Percentiles rank a stretch among this genome's conserved stretches.
Evolutionary conservation across 1,140 invertebrate species (phyloP).

Genomic region (Dendroctonus ponderosae): DNA sequence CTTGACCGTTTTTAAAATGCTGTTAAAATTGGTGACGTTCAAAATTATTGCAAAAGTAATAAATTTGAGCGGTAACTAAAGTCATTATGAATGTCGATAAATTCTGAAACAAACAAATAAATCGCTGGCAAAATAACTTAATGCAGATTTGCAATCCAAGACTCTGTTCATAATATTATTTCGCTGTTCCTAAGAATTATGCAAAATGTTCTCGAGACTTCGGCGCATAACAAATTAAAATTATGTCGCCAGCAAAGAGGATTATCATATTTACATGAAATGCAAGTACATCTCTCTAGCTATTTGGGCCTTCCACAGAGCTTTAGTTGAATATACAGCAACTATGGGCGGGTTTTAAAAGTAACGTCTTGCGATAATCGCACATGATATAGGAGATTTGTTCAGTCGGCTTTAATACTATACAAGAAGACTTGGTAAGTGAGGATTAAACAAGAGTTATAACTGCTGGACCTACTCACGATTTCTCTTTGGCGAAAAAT

Average conservation of each 20-base stretch:
- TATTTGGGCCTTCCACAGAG: constrained; percentile 4
- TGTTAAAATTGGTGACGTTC: no score
- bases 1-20: no score
- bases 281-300: constrained; percentile 5
- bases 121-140: no score
- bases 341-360: not conserved
- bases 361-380: not conserved
- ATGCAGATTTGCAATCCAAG: no score
- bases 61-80: no score
- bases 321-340: not conserved
- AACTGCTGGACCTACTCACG: no score
- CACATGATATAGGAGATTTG: not conserved
- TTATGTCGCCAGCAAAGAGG: constrained; percentile 11
- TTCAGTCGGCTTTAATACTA: not conserved
- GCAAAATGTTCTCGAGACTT: not conserved
- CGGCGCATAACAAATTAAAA: constrained; percentile 11
- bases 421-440: no score
- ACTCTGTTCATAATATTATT: no score
- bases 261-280: constrained; percentile 15
- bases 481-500: no score
- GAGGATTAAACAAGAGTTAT: not conserved
- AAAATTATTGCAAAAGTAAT: no score
- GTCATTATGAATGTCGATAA: no score
- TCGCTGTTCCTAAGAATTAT: constrained; percentile 1
- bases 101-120: no score